Evolutionary conservation across 2,113 vertebrate species (phyloP).

Genomic region (Ammodytes dubius): DNA sequence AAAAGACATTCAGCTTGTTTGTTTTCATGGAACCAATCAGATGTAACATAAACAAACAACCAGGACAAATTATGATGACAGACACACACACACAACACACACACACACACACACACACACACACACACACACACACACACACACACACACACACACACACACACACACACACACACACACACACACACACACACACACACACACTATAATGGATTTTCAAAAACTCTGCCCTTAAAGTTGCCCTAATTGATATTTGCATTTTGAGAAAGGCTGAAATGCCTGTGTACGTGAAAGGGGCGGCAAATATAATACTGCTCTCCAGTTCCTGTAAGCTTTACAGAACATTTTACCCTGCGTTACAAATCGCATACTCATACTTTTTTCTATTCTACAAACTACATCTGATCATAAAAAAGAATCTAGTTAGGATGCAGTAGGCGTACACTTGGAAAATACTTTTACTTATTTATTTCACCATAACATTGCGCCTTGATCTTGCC

Average conservation of each 20-base stretch:
- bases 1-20: neutral
- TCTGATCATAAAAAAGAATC: too few relatives aligned
- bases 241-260: conserved; percentile 22
- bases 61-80: neutral
- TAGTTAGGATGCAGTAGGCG: too few relatives aligned
- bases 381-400: too few relatives aligned
- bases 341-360: too few relatives aligned
- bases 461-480: too few relatives aligned
- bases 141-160: neutral
- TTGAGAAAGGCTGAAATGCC: neutral
- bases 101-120: conserved; percentile 1
- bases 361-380: too few relatives aligned
- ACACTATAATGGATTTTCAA: conserved; percentile 15
- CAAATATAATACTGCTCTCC: neutral
- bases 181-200: conserved; percentile 2
- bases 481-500: too few relatives aligned
- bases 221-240: neutral
- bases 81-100: neutral
- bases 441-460: too few relatives aligned
- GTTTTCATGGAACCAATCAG: conserved; percentile 30
- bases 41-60: conserved; percentile 37
- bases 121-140: neutral
- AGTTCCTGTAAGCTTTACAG: neutral
- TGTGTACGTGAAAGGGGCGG: neutral
- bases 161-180: conserved; percentile 8